phyloP scores from a whole-genome alignment of 2,113 vertebrate species.

The Scatophagus argus region DNA sequence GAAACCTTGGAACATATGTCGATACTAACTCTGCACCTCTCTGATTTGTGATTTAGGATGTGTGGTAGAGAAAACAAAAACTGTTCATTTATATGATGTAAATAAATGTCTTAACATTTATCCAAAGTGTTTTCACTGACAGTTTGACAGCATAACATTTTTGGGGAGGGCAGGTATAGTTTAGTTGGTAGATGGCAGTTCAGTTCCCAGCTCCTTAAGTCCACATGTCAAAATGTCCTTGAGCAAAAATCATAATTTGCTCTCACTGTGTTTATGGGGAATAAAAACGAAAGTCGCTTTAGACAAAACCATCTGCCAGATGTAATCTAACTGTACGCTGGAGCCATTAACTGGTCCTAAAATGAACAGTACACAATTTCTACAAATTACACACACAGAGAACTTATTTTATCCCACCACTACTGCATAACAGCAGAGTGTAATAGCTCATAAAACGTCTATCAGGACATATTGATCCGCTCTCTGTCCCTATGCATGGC shows the following conservation, averaged over 20 bases:
- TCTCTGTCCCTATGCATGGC: constrained; percentile 68
- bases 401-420: not conserved
- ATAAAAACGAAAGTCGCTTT: not conserved
- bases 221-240: not conserved
- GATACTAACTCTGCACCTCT: constrained; percentile 47
- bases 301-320: not conserved
- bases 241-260: not conserved
- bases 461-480: constrained; percentile 63
- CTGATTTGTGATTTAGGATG: constrained; percentile 39
- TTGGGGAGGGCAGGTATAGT: too few species aligned
- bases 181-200: not conserved
- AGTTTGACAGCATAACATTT: not conserved
- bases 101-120: constrained; percentile 79
- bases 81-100: constrained; percentile 66
- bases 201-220: not conserved
- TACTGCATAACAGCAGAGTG: not conserved
- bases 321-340: not conserved
- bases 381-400: not conserved
- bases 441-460: not conserved
- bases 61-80: constrained; percentile 57
- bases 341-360: constrained; percentile 2
- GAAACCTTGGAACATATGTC: constrained; percentile 30
- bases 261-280: not conserved
- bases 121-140: constrained; percentile 40
- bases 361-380: not conserved